Base-by-base conservation (phyloP, 2,888 invertebrate genomes). In the Hemithea aestivaria region DNA sequence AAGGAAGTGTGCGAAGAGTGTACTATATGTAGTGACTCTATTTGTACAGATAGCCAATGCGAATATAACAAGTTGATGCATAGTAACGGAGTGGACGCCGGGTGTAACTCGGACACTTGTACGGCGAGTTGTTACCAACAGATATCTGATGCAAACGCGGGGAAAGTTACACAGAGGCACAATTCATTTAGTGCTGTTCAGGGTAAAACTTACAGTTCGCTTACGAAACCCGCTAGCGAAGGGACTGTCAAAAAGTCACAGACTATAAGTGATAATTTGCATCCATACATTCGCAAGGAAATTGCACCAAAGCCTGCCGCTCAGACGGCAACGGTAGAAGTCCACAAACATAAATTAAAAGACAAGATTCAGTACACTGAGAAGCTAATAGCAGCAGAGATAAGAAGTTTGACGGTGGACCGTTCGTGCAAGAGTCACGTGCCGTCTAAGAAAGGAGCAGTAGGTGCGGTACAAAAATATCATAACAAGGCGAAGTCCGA, bases 401-500 rank as follows among this genome's bases (percentile, higher is more conserved):
- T 79, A 62, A 66, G 68, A 55, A 85, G 74, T 53, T 61, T 77
- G n/a, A 64, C 79, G 7, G 84, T 77, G 26, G 87, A 88, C 40
- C 73, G 81, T 7, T 66, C 76, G 26, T 80, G 78, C 45, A 81
- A 76, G 55, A 80, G 70, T 47, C 76, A 68, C 22, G 45, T 49
- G 6, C 20, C 40, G 1, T 35, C 41, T 6, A 70, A 66, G 27
- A 77, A 75, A 49, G 78, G 67, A 7, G 53, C 73, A 1, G 54
- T 65, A 1, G 55, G 59, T 8, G 63, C 72, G 10, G 53, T 62
- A n/a, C 76, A 81, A 43, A 84, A 79, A 50, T 79, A 74, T 45
- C 66, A 73, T 1, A 77, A 65, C 38, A 91, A 90, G 66, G 90
- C 90, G 1, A 90, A 82, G 62, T 91, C 91, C 7, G 90, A 90